Evolutionary conservation across 2,888 invertebrate species (phyloP), one percentile per base, ranked within the genome.

Genomic region (Scaptomyza parva): DNA sequence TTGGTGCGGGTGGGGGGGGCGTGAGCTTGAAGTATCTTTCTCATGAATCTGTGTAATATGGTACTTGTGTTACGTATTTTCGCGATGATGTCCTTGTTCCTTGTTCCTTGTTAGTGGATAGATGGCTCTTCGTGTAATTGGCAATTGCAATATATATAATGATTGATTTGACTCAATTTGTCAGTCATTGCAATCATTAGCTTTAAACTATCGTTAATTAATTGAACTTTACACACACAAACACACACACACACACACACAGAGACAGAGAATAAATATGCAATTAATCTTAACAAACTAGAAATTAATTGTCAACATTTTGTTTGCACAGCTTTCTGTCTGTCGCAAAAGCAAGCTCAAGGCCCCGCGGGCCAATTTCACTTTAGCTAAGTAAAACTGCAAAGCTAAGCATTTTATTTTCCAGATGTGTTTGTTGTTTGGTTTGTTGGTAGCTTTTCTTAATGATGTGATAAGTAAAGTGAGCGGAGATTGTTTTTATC

Each of bases 111-210:
- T 55, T n/a, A n/a, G n/a, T n/a, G n/a, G n/a, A n/a, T n/a, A n/a
- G n/a, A 28, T 41, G 48, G 26, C 18, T 12, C 8, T 30, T 51
- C 8, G 3, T n/a, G 53, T 59, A 77, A 75, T 77, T 73, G 75
- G 61, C 55, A 59, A 65, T 65, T 55, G 61, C n/a, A n/a, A n/a
- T n/a, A n/a, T n/a, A n/a, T 61, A 22, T 22, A 44, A 61, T 61
- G 65, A 75, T 59, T 65, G 74, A 77, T 77, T 57, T 28, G 43
- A 66, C 40, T n/a, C n/a, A n/a, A 59, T 47, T 37, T 43, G n/a
- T n/a, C n/a, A n/a, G n/a, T 47, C 47, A 37, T 47, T 41, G n/a
- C 18, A 47, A 66, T 37, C 51, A 37, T 59, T 66, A 20, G 52
- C 51, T 18, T 52, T 59, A 24, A 51, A 45, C 18, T 40, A 11